Evolutionary conservation across 1,140 invertebrate genomes (phyloP).

Genomic region (Brachionus rotundiformis): DNA sequence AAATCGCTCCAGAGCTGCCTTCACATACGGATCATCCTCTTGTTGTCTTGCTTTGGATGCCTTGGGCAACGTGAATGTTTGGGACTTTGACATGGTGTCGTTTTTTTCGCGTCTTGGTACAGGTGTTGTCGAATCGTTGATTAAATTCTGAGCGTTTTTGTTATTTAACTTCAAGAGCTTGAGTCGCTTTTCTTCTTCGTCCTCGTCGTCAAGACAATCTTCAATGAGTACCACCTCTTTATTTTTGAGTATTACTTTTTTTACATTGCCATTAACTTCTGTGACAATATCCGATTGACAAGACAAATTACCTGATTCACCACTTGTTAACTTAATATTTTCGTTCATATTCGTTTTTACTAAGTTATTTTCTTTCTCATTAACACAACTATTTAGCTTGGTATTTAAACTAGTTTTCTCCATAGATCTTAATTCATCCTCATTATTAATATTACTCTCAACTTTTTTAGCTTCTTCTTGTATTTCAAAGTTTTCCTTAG

Average conservation of each 20-base stretch:
- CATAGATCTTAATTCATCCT: background rate
- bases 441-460: background rate
- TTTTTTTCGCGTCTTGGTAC: background rate
- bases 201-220: conserved; percentile 23
- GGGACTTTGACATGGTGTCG: conserved; percentile 21
- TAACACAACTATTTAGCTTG: conserved; percentile 2
- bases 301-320: background rate
- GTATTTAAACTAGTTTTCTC: background rate
- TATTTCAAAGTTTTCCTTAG: conserved; percentile 34
- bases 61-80: background rate
- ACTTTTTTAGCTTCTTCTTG: conserved; percentile 18
- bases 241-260: conserved; percentile 45
- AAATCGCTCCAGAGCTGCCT: conserved; percentile 43
- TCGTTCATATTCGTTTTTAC: background rate
- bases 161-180: background rate
- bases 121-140: background rate
- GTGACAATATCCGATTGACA: background rate
- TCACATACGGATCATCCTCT: conserved; percentile 47
- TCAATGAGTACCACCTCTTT: conserved; percentile 27
- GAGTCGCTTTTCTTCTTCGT: conserved; percentile 21
- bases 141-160: conserved; percentile 14
- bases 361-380: background rate
- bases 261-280: background rate
- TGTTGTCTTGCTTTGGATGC: background rate
- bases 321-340: background rate